These are phyloP conservation scores for Antheraea assamensis DNA, from an alignment of 2,888 invertebrate genomes.

Conservation along the genomic window DNA sequence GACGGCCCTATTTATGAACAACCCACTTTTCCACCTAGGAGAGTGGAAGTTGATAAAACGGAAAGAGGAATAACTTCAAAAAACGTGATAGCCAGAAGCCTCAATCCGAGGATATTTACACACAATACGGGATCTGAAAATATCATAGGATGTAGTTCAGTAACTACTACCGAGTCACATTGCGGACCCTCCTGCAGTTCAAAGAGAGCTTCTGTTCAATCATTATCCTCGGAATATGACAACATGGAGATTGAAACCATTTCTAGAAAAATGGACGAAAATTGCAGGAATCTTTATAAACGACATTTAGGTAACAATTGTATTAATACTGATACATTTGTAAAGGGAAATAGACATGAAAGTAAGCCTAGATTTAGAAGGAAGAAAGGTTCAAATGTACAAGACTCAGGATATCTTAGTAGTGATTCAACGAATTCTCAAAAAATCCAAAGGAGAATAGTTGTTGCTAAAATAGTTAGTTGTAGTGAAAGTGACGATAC, in stretches of 20 bases:
- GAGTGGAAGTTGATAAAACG: constrained; percentile 60
- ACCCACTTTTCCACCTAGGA: constrained; percentile 80
- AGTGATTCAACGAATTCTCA: constrained; percentile 88
- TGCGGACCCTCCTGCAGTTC: constrained; percentile 63
- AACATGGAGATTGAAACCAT: constrained; percentile 48
- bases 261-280: constrained; percentile 41
- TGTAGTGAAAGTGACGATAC: constrained; percentile 90
- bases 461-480: constrained; percentile 79
- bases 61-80: constrained; percentile 80
- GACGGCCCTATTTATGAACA: constrained; percentile 82
- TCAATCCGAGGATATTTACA: constrained; percentile 69
- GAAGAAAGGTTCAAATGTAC: constrained; percentile 72
- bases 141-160: constrained; percentile 43
- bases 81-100: constrained; percentile 86
- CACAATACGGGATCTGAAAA: constrained; percentile 52
- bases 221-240: constrained; percentile 78
- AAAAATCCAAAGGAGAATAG: constrained; percentile 65
- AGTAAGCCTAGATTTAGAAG: constrained; percentile 56
- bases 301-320: constrained; percentile 44
- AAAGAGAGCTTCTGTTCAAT: constrained; percentile 78
- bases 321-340: constrained; percentile 70
- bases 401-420: constrained; percentile 93
- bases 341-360: constrained; percentile 58
- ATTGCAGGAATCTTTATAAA: constrained; percentile 51
- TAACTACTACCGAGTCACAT: constrained; percentile 48